Evolutionary conservation across 2,113 vertebrate species (phyloP), one percentile per base, ranked within the genome.

Genomic region (Geococcyx californianus): DNA sequence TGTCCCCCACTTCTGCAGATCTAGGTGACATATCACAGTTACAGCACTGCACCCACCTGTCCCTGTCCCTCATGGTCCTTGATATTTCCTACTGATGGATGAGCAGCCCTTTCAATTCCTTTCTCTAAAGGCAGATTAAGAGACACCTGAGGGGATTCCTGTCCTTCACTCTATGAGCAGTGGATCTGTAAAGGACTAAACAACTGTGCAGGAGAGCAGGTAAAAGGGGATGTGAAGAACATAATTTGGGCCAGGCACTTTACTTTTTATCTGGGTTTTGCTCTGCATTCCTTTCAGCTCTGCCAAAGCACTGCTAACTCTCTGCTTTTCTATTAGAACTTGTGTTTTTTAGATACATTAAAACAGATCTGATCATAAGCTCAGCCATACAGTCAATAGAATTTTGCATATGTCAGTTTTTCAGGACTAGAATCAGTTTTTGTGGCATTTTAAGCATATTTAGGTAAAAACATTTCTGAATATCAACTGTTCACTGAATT

Each of bases 1-100:
- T 10, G 3, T 23, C 23, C 11, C 33, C 26, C 9, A 1, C 33
- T 42, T 25, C 29, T 9, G 7, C 1, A 2, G 16, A 1, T 40
- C 19, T 38, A 55, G 33, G 49, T 69, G 49, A 25, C 74, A 31
- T 55, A 13, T 31, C 20, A 15, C 55, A 40, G 36, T 24, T 31
- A 51, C 24, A 55, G 82, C 29, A 63, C 10, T 0, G 2, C 52
- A 58, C 44, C 24, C 24, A 5, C 49, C 64, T 26, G 20, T 17
- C 24, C 68, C 44, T 11, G n/a, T 68, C 49, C 49, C 78, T n/a
- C 59, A 18, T 59, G 54, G 20, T 7, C 33, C 31, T 54, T 49
- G 40, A 36, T 25, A 1, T 31, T 47, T 26, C 21, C 2, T 2
- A 5, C 24, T 36, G 44, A 26, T 47, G 66, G 51, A 52, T 19